Conservation (phyloP, 53 echinoderm and acorn worm genomes). For the Echinometra lucunter region DNA sequence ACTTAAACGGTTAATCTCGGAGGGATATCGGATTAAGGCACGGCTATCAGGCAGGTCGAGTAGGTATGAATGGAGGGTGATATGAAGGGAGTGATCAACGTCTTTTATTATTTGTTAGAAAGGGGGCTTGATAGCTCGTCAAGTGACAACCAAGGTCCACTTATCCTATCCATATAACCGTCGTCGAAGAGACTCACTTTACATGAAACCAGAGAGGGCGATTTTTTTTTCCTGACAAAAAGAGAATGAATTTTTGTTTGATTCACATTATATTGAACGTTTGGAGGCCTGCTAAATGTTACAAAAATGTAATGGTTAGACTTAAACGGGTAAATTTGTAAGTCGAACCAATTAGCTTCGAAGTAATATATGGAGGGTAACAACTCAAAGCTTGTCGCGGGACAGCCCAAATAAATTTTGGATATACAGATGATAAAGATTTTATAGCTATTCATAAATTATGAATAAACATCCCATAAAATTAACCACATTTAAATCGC, state of each 20-base stretch:
- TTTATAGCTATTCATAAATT: slow-evolving; percentile 23
- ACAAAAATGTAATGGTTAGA: too few relatives aligned
- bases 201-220: background rate
- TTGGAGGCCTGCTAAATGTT: too few relatives aligned
- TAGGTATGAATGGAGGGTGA: background rate
- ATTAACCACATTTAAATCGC: too few relatives aligned
- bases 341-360: background rate
- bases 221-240: background rate
- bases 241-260: too few relatives aligned
- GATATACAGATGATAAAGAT: slow-evolving; percentile 10
- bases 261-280: too few relatives aligned
- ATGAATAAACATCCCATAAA: background rate
- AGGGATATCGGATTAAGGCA: slow-evolving; percentile 2
- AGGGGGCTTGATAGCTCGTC: background rate
- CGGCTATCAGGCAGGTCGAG: background rate
- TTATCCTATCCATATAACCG: background rate
- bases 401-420: background rate
- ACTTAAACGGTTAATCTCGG: slow-evolving; percentile 2
- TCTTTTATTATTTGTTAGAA: background rate
- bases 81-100: background rate
- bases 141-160: background rate
- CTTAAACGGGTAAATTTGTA: too few relatives aligned
- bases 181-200: background rate
- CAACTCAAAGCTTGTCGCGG: background rate
- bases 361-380: background rate